phyloP scores from a whole-genome alignment of 2,888 invertebrate species.

The Branchellion lobata region DNA sequence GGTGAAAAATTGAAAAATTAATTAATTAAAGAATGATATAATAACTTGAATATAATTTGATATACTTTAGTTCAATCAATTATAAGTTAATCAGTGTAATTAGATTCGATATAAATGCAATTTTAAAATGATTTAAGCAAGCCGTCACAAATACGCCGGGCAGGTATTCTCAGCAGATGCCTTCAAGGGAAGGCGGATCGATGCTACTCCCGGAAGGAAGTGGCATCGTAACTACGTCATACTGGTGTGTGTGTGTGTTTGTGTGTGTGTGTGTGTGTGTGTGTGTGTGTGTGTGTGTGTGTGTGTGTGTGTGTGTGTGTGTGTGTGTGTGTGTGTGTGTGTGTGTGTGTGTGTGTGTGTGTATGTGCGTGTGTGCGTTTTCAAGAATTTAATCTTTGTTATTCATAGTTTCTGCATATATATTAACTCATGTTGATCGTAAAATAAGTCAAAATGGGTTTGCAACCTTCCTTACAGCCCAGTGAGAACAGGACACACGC shows the following conservation, averaged over 20 bases:
- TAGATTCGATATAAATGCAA: too few species aligned
- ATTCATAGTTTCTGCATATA: too few species aligned
- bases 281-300: not conserved
- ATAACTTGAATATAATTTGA: not conserved
- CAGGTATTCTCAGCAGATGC: constrained; percentile 74
- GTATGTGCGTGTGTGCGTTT: too few species aligned
- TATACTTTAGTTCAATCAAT: too few species aligned
- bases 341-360: too few species aligned
- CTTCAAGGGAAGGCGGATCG: constrained; percentile 67
- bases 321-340: not conserved
- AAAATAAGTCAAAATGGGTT: too few species aligned
- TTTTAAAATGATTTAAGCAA: too few species aligned
- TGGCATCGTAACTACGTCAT: constrained; percentile 84
- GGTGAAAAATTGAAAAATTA: not conserved
- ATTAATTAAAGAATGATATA: not conserved
- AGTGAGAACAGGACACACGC: constrained; percentile 71
- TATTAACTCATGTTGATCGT: too few species aligned
- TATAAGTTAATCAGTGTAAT: too few species aligned
- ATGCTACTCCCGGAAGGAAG: constrained; percentile 76
- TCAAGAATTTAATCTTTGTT: too few species aligned
- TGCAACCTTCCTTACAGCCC: constrained; percentile 61
- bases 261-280: not conserved
- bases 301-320: not conserved
- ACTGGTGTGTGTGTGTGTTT: constrained; percentile 58
- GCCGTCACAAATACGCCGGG: not conserved